phyloP scores from a whole-genome alignment of 1,140 invertebrate genomes.

The Heliconius melpomene region DNA sequence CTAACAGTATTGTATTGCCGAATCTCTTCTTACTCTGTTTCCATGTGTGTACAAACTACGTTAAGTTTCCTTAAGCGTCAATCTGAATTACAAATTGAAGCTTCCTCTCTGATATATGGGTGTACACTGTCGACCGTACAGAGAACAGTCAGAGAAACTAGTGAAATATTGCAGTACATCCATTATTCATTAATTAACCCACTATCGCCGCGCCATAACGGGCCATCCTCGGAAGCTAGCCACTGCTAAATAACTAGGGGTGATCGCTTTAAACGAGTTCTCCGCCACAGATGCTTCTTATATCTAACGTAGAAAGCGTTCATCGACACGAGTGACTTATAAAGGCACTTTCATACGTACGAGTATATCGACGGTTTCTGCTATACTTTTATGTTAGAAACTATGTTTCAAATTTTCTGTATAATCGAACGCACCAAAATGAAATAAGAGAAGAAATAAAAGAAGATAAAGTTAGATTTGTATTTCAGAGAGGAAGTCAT shows the following conservation, averaged over 20 bases:
- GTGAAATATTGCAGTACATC: slow-evolving; percentile 68
- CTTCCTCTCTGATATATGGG: slow-evolving; percentile 47
- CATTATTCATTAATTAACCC: slow-evolving; percentile 74
- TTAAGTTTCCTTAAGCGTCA: background rate
- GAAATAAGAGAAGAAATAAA: background rate
- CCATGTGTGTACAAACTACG: background rate
- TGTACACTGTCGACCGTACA: slow-evolving; percentile 33
- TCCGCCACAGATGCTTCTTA: slow-evolving; percentile 27
- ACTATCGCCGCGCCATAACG: slow-evolving; percentile 64
- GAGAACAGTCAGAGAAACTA: slow-evolving; percentile 54
- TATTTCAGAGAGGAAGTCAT: background rate
- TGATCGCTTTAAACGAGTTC: slow-evolving; percentile 43
- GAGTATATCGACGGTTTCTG: background rate
- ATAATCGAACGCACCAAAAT: background rate
- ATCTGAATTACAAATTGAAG: slow-evolving; percentile 47
- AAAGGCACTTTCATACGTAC: slow-evolving; percentile 2
- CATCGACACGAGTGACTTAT: slow-evolving; percentile 25
- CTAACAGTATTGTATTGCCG: background rate
- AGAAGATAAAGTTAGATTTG: background rate
- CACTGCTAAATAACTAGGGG: slow-evolving; percentile 45
- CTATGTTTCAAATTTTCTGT: background rate
- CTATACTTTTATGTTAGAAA: background rate
- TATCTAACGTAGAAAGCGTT: slow-evolving; percentile 24
- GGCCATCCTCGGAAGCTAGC: slow-evolving; percentile 58
- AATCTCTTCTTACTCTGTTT: background rate